Base-by-base conservation (phyloP, 1,140 invertebrate species). In the Scaptomyza montana region DNA sequence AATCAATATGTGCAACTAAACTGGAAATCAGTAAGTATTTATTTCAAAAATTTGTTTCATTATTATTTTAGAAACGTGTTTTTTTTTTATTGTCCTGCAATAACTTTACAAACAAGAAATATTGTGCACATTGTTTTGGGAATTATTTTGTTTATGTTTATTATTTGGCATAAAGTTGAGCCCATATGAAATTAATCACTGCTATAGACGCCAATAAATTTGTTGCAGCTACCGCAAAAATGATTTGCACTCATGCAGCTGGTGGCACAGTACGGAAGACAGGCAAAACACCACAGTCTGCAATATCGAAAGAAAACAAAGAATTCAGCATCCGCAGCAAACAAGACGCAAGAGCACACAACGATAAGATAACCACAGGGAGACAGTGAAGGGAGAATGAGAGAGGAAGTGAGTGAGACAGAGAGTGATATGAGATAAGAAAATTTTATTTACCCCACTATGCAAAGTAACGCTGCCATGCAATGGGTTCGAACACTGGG, bases 171-270 rank as follows among this genome's bases (percentile, higher is more conserved):
- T 50, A 12, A 46, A n/a, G 39, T 28, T 33, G 9, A 3, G 9
- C 47, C 43, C 53, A 59, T 74, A 0, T 55, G 36, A 12, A 46
- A 2, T 54, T 74, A 86, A 63, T 81, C 82, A 50, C 74, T 76
- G 68, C 47, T 74, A 59, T 94, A 94, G n/a, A 93, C 92, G 30
- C 95, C 95, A 21, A 96, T 89, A 73, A 92, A 95, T 13, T 93
- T 87, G 45, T 93, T 93, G 79, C 95, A 96, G 63, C 93, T 93
- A n/a, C 95, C 95, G 78, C 95, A 96, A 69, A 94, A 94, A 82
- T 96, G 95, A 70, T 95, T 94, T 8, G 93, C 93, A 45, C 92
- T 93, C 82, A 94, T 92, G 78, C 95, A 96, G 19, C 92, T 93
- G 62, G 95, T 93, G 55, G 94, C 93, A 62, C 94, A 95, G 75